Conservation (phyloP, 2,888 invertebrate genomes). For the Ligdia adustata region DNA sequence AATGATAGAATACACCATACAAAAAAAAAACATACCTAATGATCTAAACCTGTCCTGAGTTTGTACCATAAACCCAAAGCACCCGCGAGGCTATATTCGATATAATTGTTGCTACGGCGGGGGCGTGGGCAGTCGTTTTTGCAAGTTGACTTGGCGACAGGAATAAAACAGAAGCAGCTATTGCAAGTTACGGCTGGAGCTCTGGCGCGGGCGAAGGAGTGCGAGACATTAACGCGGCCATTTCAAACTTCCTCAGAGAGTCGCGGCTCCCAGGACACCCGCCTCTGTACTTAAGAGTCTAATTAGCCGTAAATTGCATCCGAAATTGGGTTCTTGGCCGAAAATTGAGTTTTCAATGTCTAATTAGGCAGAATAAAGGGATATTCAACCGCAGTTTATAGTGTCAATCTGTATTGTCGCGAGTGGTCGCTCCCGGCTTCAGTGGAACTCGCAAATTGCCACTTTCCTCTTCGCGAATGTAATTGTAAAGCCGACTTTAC, state of each 20-base stretch:
- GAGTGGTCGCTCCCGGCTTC: constrained; percentile 31
- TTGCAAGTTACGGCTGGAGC: constrained; percentile 51
- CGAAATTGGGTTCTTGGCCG: constrained; percentile 72
- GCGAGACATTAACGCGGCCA: constrained; percentile 58
- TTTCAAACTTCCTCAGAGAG: constrained; percentile 60
- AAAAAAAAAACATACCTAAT: too few relatives aligned
- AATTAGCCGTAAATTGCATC: constrained; percentile 80
- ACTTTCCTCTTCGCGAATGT: constrained; percentile 3
- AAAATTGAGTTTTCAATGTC: constrained; percentile 78
- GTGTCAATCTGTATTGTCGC: constrained; percentile 62
- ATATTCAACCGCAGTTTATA: constrained; percentile 65
- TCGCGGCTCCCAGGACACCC: constrained; percentile 44
- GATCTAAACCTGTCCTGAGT: too few relatives aligned
- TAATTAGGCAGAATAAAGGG: constrained; percentile 73
- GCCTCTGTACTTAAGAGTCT: constrained; percentile 74
- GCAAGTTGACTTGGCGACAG: constrained; percentile 42
- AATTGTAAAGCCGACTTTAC: constrained; percentile 1
- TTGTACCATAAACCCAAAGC: too few relatives aligned
- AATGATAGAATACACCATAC: too few relatives aligned
- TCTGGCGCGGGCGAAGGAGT: constrained; percentile 28
- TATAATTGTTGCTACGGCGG: constrained; percentile 6
- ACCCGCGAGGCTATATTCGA: constrained; percentile 11
- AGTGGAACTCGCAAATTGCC: constrained; percentile 25
- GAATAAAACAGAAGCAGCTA: constrained; percentile 55
- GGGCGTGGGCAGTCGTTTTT: not conserved